Percentiles rank a stretch among this genome's conserved stretches.
Evolutionary conservation across 2,888 invertebrate species (phyloP).

Genomic region (Nemotelus nigrinus): DNA sequence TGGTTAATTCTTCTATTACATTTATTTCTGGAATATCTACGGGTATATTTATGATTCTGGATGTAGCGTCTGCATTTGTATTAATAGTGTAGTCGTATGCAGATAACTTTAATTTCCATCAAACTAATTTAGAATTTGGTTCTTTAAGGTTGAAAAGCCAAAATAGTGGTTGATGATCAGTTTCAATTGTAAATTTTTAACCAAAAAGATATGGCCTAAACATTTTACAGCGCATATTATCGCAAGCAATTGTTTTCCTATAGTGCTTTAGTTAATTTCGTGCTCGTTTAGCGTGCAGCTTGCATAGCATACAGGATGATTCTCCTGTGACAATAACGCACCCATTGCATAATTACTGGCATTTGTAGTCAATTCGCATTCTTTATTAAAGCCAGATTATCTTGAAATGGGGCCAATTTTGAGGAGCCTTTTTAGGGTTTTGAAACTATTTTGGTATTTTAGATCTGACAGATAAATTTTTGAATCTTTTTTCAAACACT

Average conservation of each 20-base stretch:
- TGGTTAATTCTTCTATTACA: too few species aligned
- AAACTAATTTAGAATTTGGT: constrained; percentile 19
- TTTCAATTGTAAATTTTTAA: constrained; percentile 45
- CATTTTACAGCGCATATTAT: constrained; percentile 49
- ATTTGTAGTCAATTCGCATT: too few species aligned
- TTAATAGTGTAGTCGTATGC: constrained; percentile 8
- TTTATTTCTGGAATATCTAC: too few species aligned
- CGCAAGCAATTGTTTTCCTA: not conserved
- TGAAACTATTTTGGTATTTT: too few species aligned
- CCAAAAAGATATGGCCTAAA: constrained; percentile 50
- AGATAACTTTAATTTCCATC: constrained; percentile 3
- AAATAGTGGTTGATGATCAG: constrained; percentile 45
- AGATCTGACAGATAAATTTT: too few species aligned
- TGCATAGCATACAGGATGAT: constrained; percentile 49
- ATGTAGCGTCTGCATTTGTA: constrained; percentile 5
- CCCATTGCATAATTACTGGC: constrained; percentile 54
- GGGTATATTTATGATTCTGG: too few species aligned
- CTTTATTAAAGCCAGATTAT: too few species aligned
- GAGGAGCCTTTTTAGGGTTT: too few species aligned
- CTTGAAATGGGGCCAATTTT: too few species aligned
- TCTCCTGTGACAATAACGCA: constrained; percentile 53
- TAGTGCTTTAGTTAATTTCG: constrained; percentile 46
- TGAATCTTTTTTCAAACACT: too few species aligned
- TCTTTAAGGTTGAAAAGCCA: constrained; percentile 9
- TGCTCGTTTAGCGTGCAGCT: constrained; percentile 50